Base-by-base conservation (phyloP, 2,113 vertebrate genomes). In the Epinephelus fuscoguttatus region DNA sequence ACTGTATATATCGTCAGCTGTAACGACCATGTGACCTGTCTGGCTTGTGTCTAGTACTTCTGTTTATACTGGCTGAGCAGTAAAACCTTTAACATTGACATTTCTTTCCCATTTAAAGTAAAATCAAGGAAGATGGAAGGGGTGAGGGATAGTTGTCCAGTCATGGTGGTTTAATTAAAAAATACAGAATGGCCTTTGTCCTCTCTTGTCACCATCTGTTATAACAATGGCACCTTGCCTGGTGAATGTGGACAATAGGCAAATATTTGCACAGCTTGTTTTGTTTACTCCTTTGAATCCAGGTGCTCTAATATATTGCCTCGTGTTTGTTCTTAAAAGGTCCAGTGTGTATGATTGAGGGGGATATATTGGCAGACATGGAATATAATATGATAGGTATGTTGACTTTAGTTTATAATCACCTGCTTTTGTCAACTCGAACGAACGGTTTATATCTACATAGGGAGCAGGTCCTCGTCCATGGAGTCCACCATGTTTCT, bases 101-200 rank as follows among this genome's bases (percentile, higher is more conserved):
- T 25, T 61, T 52, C 27, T 8, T 59, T 30, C 21, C 87, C 75
- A 80, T 82, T 69, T 59, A 75, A 70, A 49, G 67, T 66, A 3
- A 69, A 52, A 63, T 63, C 42, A 80, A 1, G 3, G 7, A 61
- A 67, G 33, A 6, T 40, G 21, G 19, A 21, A 25, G 17, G 17
- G n/a, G 21, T 19, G 21, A 6, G 40, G 63, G 21, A 50, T 12
- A 27, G 12, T 10, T 50, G 27, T 56, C 27, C 50, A 62, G 70
- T 70, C 10, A 33, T 11, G 18, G 25, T 56, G 52, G 49, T 49
- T 77, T 37, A 11, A 15, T 27, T 23, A 4, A 9, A 25, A 52
- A 61, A n/a, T 30, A 33, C 17, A 3, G 42, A 62, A 14, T 1
- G 10, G n/a, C 33, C 49, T 55, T 75, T 25, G 14, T 21, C 33